These are phyloP conservation scores for Diadegma fenestrale DNA, from an alignment of 2,888 invertebrate species.

Conservation along the genomic window DNA sequence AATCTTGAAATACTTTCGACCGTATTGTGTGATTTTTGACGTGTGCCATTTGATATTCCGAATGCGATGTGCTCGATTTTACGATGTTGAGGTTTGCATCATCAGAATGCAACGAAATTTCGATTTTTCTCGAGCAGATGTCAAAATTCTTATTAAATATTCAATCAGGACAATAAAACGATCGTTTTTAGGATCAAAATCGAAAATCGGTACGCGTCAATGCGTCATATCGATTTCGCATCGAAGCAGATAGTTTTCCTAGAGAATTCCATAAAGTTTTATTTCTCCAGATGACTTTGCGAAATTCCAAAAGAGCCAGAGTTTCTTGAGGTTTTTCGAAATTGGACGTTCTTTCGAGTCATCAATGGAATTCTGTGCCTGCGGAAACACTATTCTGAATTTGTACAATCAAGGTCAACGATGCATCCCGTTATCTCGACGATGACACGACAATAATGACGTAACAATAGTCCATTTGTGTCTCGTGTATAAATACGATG, in stretches of 20 bases:
- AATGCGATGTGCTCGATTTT: neutral
- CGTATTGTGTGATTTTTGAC: slow-evolving; percentile 3
- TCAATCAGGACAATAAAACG: too few relatives aligned
- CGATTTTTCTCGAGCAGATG: too few relatives aligned
- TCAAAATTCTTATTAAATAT: too few relatives aligned
- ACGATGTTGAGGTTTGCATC: too few relatives aligned
- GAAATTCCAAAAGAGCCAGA: neutral
- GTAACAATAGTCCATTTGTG: slow-evolving; percentile 28
- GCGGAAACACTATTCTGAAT: neutral
- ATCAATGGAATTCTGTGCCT: neutral
- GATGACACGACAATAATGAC: slow-evolving; percentile 29
- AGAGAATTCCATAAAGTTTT: neutral
- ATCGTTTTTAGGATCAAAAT: too few relatives aligned
- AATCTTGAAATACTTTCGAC: slow-evolving; percentile 35
- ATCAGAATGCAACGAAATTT: too few relatives aligned
- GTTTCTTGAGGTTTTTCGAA: neutral
- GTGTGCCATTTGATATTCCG: slow-evolving; percentile 18
- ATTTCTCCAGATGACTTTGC: neutral
- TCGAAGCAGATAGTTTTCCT: too few relatives aligned
- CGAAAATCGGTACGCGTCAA: too few relatives aligned
- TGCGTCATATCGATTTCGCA: too few relatives aligned
- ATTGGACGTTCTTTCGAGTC: neutral
- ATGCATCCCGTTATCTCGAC: slow-evolving; percentile 14
- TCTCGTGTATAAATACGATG: slow-evolving; percentile 14
- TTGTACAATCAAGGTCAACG: neutral